These are phyloP conservation scores for Tetrapedia diversipes DNA, from an alignment of 2,888 invertebrate species.

Conservation along the genomic window DNA sequence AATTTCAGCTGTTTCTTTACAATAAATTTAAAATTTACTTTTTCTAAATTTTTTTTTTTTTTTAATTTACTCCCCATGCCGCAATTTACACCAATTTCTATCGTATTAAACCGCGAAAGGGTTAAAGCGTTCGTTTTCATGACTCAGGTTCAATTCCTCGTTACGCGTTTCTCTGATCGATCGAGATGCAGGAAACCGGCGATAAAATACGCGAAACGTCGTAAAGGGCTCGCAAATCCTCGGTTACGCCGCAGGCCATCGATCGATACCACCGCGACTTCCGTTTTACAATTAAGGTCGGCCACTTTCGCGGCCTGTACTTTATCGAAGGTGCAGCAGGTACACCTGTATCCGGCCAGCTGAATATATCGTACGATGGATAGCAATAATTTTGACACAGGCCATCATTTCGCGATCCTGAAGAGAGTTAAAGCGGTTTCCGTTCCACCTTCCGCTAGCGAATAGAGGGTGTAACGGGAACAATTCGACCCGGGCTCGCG, in stretches of 20 bases:
- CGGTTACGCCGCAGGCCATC: constrained; percentile 45
- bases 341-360: constrained; percentile 53
- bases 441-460: constrained; percentile 28
- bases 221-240: constrained; percentile 41
- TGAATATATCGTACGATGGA: constrained; percentile 59
- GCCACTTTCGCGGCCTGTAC: constrained; percentile 66
- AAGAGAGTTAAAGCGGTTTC: constrained; percentile 54
- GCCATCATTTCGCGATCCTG: constrained; percentile 67
- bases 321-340: constrained; percentile 68
- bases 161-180: neutral
- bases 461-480: constrained; percentile 49
- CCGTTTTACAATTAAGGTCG: constrained; percentile 75
- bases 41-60: too few relatives aligned
- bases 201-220: constrained; percentile 29
- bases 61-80: too few relatives aligned
- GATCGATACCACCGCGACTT: constrained; percentile 73
- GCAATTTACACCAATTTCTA: too few relatives aligned
- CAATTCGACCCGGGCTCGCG: constrained; percentile 40
- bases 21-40: too few relatives aligned
- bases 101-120: too few relatives aligned
- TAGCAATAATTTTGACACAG: constrained; percentile 68
- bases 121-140: too few relatives aligned
- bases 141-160: too few relatives aligned
- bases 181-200: neutral
- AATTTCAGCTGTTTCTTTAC: too few relatives aligned